Evolutionary conservation across 1,140 invertebrate species (phyloP).

Genomic region (Ephestia elutella): DNA sequence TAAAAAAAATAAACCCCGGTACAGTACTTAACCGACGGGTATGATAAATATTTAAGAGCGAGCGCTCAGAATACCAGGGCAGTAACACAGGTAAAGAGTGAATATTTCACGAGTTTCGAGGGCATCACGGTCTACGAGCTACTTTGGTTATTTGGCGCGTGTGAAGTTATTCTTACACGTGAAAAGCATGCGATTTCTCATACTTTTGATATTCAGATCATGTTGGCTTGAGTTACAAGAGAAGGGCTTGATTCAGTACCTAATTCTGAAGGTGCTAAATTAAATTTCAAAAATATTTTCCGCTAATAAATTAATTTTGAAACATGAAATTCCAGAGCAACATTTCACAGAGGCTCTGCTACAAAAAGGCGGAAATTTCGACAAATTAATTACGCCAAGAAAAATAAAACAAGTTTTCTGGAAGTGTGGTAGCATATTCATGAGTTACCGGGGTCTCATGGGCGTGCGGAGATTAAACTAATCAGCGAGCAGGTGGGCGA

Average conservation of each 20-base stretch:
- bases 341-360: no score
- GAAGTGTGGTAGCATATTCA: background rate
- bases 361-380: background rate
- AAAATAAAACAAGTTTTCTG: background rate
- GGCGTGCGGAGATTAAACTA: conserved; percentile 4
- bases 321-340: background rate
- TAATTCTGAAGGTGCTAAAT: no score
- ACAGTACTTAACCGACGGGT: background rate
- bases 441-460: background rate
- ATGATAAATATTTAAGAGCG: conserved; percentile 7
- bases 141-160: background rate
- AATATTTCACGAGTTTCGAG: conserved; percentile 2
- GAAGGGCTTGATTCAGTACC: no score
- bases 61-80: background rate
- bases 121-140: background rate
- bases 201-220: no score
- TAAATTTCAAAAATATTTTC: no score
- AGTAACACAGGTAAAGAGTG: background rate
- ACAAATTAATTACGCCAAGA: background rate
- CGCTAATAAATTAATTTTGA: background rate
- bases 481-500: conserved; percentile 1
- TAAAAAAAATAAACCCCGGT: background rate
- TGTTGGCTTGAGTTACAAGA: no score
- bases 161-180: background rate
- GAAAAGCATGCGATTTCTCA: background rate